Conservation (phyloP, 2,888 invertebrate genomes). For the Acleris literana region DNA sequence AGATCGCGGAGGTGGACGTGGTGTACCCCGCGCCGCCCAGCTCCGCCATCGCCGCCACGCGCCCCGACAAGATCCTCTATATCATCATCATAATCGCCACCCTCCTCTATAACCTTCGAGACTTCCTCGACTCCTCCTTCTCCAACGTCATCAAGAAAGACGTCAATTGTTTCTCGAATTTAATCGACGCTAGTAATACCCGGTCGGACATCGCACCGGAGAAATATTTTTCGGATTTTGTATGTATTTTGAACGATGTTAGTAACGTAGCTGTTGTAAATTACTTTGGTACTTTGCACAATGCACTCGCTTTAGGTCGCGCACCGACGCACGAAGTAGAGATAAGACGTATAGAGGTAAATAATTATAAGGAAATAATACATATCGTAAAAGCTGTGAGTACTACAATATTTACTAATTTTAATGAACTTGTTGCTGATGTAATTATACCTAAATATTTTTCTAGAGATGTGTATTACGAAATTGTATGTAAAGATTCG, state of each 20-base stretch:
- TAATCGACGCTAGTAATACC: slow-evolving; percentile 55
- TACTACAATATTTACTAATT: slow-evolving; percentile 81
- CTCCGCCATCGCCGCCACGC: slow-evolving; percentile 63
- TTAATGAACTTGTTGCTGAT: slow-evolving; percentile 78
- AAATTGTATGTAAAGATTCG: slow-evolving; percentile 73
- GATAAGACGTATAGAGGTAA: slow-evolving; percentile 67
- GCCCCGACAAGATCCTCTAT: slow-evolving; percentile 44
- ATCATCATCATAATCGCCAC: slow-evolving; percentile 48
- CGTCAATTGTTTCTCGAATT: slow-evolving; percentile 73
- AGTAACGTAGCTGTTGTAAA: slow-evolving; percentile 64
- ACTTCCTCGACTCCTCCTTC: slow-evolving; percentile 41
- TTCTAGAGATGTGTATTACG: slow-evolving; percentile 82
- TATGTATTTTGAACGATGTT: slow-evolving; percentile 72
- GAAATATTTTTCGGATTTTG: slow-evolving; percentile 70
- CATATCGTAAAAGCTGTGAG: slow-evolving; percentile 83
- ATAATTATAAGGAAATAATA: slow-evolving; percentile 73
- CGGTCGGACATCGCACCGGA: slow-evolving; percentile 60
- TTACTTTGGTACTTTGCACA: slow-evolving; percentile 61
- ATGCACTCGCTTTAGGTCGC: slow-evolving; percentile 76
- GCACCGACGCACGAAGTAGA: slow-evolving; percentile 66
- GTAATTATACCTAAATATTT: slow-evolving; percentile 82
- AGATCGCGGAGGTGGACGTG: slow-evolving; percentile 95
- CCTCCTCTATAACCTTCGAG: slow-evolving; percentile 58
- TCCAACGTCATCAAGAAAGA: slow-evolving; percentile 51
- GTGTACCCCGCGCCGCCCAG: slow-evolving; percentile 88